phyloP scores from a whole-genome alignment of 1,140 invertebrate species.

The Zaprionus ornatus region DNA sequence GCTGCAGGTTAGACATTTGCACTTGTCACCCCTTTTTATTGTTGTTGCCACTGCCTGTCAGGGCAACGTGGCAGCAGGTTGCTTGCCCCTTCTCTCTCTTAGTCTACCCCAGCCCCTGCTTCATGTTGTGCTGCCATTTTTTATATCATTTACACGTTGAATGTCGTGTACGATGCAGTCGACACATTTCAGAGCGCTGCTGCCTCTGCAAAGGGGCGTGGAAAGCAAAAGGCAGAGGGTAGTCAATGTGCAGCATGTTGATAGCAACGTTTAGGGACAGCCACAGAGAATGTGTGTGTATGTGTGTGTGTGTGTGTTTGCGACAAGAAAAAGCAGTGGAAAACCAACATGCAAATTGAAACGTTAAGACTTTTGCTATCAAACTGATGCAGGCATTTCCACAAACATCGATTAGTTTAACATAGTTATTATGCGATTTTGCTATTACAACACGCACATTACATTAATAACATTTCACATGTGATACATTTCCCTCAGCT shows the following conservation, averaged over 20 bases:
- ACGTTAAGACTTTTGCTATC: slow-evolving; percentile 23
- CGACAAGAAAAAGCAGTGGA: not conserved
- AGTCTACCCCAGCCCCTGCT: not conserved
- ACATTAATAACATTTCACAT: not conserved
- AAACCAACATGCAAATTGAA: slow-evolving; percentile 44
- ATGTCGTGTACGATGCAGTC: slow-evolving; percentile 38
- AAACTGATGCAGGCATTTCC: slow-evolving; percentile 37
- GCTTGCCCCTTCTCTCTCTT: slow-evolving; percentile 11
- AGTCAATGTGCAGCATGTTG: slow-evolving; percentile 13
- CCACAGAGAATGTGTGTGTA: not conserved
- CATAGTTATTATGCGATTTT: not conserved
- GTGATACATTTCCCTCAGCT: not conserved
- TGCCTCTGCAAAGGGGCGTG: not conserved
- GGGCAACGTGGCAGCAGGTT: slow-evolving; percentile 37
- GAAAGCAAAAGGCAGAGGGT: not conserved
- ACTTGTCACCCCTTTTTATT: slow-evolving; percentile 49
- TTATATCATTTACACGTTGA: slow-evolving; percentile 69
- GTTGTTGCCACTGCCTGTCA: slow-evolving; percentile 34
- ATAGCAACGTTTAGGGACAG: slow-evolving; percentile 30
- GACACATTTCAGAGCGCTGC: slow-evolving; percentile 36
- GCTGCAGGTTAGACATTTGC: slow-evolving; percentile 56
- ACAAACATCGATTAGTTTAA: not conserved
- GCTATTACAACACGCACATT: too few species aligned
- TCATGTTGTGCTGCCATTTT: slow-evolving; percentile 49
- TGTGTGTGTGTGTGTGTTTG: not conserved